Percentiles rank a stretch among this genome's conserved stretches.
Conservation (phyloP, 2,888 invertebrate genomes). For the Microctonus hyperodae region DNA sequence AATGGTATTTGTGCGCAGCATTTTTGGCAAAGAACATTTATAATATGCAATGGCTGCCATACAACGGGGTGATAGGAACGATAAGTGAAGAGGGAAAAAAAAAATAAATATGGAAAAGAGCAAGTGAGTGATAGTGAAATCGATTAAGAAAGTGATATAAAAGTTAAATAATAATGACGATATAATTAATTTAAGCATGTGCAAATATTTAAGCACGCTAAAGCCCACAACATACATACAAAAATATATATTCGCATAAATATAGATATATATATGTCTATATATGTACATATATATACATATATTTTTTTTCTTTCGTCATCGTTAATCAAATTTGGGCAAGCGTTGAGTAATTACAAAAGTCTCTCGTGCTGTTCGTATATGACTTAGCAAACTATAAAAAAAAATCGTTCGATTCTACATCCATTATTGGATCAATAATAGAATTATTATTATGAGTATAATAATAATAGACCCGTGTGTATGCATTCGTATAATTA, state of each 20-base stretch:
- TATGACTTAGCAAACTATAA: conserved; percentile 10
- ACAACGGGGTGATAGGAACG: background rate
- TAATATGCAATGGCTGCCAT: conserved; percentile 9
- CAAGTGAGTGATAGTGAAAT: conserved; percentile 30
- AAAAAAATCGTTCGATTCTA: conserved; percentile 18
- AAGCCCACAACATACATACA: conserved; percentile 22
- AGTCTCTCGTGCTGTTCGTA: conserved; percentile 36
- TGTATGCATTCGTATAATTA: conserved; percentile 7
- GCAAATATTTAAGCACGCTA: conserved; percentile 26
- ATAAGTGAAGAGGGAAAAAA: background rate
- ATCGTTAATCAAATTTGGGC: conserved; percentile 31
- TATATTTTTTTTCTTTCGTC: conserved; percentile 1
- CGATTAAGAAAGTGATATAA: conserved; percentile 29
- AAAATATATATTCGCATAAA: background rate
- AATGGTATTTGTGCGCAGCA: conserved; percentile 1
- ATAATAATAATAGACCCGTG: conserved; percentile 2
- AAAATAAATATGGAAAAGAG: background rate
- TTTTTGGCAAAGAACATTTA: conserved; percentile 8
- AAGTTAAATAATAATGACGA: conserved; percentile 25
- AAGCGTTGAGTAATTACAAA: conserved; percentile 35
- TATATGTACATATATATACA: background rate
- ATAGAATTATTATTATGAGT: background rate
- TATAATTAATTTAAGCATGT: conserved; percentile 22
- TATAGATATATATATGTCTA: background rate
- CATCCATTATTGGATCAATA: conserved; percentile 10